A percentile compares a stretch with the other conserved stretches of the same genome.
Evolutionary conservation across 2,797 vertebrate genomes (phyloP).

Genomic region (Cygnus olor): DNA sequence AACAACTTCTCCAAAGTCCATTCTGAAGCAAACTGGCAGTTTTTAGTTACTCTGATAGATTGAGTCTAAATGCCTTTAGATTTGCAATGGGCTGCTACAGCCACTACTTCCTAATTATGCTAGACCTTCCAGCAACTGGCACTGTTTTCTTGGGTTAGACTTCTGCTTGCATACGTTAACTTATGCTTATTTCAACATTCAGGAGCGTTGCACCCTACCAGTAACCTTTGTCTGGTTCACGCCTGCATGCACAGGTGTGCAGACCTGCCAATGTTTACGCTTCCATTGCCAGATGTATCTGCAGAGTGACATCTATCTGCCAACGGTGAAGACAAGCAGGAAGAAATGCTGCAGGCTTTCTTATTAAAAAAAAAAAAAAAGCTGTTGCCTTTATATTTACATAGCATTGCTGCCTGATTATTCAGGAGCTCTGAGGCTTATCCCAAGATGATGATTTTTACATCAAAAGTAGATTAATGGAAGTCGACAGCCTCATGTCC

Average conservation of each 20-base stretch:
- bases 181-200: neutral
- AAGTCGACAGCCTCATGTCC: constrained; percentile 70
- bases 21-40: neutral
- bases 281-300: neutral
- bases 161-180: neutral
- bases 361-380: neutral
- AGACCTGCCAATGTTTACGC: neutral
- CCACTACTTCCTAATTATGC: neutral
- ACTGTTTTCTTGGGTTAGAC: neutral
- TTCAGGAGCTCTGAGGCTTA: constrained; percentile 41
- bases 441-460: constrained; percentile 66
- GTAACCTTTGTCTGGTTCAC: neutral
- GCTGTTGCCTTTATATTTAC: neutral
- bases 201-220: neutral
- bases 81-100: neutral
- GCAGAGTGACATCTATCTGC: neutral
- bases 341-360: neutral
- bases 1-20: neutral
- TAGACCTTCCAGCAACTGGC: neutral
- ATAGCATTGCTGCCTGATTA: constrained; percentile 13
- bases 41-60: neutral
- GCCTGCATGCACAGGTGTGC: neutral
- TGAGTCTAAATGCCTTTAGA: neutral
- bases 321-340: neutral
- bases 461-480: constrained; percentile 74